A percentile compares a stretch with the other conserved stretches of the same genome.
These are phyloP conservation scores for Blastobasis lacticolella DNA, from an alignment of 2,888 invertebrate genomes.

Conservation along the genomic window DNA sequence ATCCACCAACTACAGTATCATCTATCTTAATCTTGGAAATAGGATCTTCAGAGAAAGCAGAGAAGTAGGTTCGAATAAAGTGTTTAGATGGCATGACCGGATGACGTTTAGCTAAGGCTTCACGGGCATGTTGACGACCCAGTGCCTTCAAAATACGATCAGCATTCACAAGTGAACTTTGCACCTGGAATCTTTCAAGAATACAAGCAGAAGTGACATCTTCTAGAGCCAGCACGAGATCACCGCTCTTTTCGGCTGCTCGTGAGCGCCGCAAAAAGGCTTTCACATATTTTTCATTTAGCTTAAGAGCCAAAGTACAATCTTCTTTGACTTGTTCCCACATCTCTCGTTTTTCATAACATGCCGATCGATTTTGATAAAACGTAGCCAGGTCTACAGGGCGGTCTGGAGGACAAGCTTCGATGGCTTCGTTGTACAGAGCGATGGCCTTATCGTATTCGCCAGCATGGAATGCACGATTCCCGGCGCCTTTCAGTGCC, in stretches of 20 bases:
- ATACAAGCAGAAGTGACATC: conserved; percentile 96
- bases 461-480: conserved; percentile 86
- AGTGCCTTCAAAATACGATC: conserved; percentile 91
- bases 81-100: conserved; percentile 88
- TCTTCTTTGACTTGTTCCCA: conserved; percentile 90
- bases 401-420: conserved; percentile 85
- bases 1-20: conserved; percentile 71
- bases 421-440: conserved; percentile 94
- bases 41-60: conserved; percentile 91
- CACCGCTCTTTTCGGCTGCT: conserved; percentile 85
- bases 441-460: conserved; percentile 93
- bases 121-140: conserved; percentile 82
- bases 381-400: conserved; percentile 88
- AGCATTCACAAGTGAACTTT: conserved; percentile 85
- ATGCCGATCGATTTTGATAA: conserved; percentile 96
- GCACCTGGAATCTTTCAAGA: conserved; percentile 90
- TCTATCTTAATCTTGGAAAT: conserved; percentile 73
- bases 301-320: conserved; percentile 87
- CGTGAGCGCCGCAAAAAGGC: conserved; percentile 89
- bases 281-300: conserved; percentile 90
- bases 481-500: conserved; percentile 90
- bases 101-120: conserved; percentile 78
- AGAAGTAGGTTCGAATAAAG: conserved; percentile 90
- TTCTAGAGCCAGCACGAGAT: conserved; percentile 87
- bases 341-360: conserved; percentile 92